phyloP scores from a whole-genome alignment of 2,113 vertebrate species.

The Numida meleagris region DNA sequence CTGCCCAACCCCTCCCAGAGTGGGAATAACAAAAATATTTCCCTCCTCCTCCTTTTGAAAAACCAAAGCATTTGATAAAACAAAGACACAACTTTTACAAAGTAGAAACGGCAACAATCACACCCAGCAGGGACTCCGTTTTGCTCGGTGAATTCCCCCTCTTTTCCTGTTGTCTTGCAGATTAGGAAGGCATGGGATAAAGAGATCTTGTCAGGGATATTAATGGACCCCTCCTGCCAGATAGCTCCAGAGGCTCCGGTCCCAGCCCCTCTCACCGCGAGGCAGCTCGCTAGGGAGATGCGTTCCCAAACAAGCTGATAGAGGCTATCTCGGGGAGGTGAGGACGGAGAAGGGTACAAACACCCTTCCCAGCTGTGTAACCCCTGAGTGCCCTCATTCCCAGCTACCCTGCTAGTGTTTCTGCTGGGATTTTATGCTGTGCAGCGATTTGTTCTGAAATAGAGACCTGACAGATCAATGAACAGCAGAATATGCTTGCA shows the following conservation, averaged over 20 bases:
- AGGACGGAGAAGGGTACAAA: background rate
- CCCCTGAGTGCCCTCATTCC: background rate
- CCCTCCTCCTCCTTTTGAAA: background rate
- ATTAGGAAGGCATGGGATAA: slow-evolving; percentile 31
- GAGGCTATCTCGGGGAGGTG: background rate
- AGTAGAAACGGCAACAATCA: background rate
- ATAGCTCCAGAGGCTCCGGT: background rate
- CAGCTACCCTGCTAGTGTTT: background rate
- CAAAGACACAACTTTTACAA: background rate
- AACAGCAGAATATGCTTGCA: background rate
- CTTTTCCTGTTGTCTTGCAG: background rate
- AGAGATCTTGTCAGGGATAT: slow-evolving; percentile 6
- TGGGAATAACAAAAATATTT: background rate
- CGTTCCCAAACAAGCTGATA: slow-evolving; percentile 21
- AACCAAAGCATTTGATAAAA: background rate
- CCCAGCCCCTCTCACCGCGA: background rate
- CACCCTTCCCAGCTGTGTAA: background rate
- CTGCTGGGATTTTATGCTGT: background rate
- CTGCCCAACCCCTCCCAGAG: background rate
- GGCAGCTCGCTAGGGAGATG: background rate
- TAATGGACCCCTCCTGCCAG: background rate
- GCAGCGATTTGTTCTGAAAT: slow-evolving; percentile 8
- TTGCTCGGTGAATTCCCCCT: background rate
- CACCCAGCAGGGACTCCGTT: background rate
- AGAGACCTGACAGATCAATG: background rate